These are phyloP conservation scores for Hirtodrosophila duncani DNA, from an alignment of 2,888 invertebrate genomes.

Conservation along the genomic window DNA sequence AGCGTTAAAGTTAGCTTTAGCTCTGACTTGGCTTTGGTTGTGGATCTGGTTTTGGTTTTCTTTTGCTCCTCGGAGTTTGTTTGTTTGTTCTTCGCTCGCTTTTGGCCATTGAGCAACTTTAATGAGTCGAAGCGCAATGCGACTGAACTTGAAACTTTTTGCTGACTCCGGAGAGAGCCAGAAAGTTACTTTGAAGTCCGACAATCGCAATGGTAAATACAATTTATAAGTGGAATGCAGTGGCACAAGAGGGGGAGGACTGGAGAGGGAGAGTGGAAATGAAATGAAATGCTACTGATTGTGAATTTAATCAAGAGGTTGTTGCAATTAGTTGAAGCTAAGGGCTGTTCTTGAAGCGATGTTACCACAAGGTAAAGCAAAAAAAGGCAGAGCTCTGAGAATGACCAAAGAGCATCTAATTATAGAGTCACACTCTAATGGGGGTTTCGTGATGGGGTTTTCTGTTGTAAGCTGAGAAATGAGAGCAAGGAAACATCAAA, in stretches of 20 bases:
- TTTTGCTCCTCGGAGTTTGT: not conserved
- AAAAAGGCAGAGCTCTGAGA: too few relatives aligned
- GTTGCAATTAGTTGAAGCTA: not conserved
- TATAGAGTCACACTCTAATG: too few relatives aligned
- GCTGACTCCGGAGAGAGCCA: slow-evolving; percentile 6
- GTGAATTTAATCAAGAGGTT: not conserved
- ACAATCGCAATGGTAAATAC: slow-evolving; percentile 42
- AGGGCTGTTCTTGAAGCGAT: too few relatives aligned
- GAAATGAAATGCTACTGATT: slow-evolving; percentile 4
- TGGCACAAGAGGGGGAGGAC: too few relatives aligned
- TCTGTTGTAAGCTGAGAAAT: too few relatives aligned
- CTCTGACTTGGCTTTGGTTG: slow-evolving; percentile 17
- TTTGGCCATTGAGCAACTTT: slow-evolving; percentile 45
- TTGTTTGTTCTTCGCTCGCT: slow-evolving; percentile 12
- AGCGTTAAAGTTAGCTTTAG: slow-evolving; percentile 11
- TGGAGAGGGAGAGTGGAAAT: slow-evolving; percentile 5
- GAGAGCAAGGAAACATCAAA: too few relatives aligned
- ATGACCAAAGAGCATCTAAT: too few relatives aligned
- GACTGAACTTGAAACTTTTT: slow-evolving; percentile 30
- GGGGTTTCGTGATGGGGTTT: too few relatives aligned
- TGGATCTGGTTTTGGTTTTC: slow-evolving; percentile 13
- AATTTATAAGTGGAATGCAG: too few relatives aligned
- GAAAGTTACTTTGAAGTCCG: slow-evolving; percentile 18
- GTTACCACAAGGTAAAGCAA: too few relatives aligned
- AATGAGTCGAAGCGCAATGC: slow-evolving; percentile 55